A percentile compares a stretch with the other conserved stretches of the same genome.
Conservation (phyloP, 2,113 vertebrate species). For the Laticauda colubrina region DNA sequence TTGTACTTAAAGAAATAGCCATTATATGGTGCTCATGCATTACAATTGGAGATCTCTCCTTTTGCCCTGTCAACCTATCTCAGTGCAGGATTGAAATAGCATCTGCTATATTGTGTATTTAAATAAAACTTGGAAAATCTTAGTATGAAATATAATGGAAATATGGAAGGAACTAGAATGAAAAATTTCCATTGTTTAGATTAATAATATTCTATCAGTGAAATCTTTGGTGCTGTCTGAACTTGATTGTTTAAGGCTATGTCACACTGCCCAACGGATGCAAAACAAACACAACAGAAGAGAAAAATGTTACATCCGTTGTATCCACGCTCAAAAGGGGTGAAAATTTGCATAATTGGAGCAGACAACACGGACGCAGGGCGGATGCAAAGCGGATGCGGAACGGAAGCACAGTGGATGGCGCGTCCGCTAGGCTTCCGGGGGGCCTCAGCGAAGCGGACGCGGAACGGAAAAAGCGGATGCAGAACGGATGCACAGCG, state of each 20-base stretch:
- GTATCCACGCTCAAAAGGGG: too few species aligned
- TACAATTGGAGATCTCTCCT: slow-evolving; percentile 11
- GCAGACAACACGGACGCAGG: too few species aligned
- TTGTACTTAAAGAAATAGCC: slow-evolving; percentile 34
- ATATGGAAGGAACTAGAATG: background rate
- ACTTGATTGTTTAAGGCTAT: background rate
- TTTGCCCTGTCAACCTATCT: background rate
- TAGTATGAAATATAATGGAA: slow-evolving; percentile 20
- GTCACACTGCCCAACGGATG: too few species aligned
- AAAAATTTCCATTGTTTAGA: background rate
- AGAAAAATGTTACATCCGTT: too few species aligned
- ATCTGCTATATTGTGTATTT: slow-evolving; percentile 19
- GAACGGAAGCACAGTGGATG: too few species aligned
- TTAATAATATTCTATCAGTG: background rate
- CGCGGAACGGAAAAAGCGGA: too few species aligned
- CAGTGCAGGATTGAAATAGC: background rate
- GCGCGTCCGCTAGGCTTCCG: too few species aligned
- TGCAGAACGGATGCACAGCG: too few species aligned
- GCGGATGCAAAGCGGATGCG: too few species aligned
- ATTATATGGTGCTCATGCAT: slow-evolving; percentile 58
- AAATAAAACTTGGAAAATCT: slow-evolving; percentile 18
- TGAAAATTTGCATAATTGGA: too few species aligned
- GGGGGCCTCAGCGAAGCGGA: too few species aligned
- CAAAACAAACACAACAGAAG: too few species aligned
- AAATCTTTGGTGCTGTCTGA: background rate